Base-by-base conservation (phyloP, 2,888 invertebrate genomes). In the Phoenoteleia sp. region DNA sequence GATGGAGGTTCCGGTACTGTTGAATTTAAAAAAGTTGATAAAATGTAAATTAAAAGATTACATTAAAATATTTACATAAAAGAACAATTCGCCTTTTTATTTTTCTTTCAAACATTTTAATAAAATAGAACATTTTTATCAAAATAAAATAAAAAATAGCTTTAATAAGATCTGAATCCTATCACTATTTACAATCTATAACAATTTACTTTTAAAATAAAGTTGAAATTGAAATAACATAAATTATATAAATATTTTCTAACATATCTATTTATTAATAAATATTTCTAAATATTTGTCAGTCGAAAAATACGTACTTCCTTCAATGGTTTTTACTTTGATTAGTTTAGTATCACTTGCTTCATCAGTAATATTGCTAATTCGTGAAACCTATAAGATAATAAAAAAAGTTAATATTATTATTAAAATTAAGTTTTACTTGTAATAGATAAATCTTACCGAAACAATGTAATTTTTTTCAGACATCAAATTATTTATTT, bases 1-100 rank as follows among this genome's bases (percentile, higher is more conserved):
- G 85, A 86, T 19, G 87, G 87, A 21, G 86, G 75, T 33, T 86
- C 86, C 29, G 87, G 75, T 36, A 47, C 87, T 87, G 19, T n/a
- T n/a, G n/a, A n/a, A n/a, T 13, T 39, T 29, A 27, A 5, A 19
- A 29, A 56, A 25, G 27, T 33, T 27, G 0, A 21, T 29, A 21
- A n/a, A 19, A 49, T 49, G 23, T 39, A 56, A 33, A 19, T 47
- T 29, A 17, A 54, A 21, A 13, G 17, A 49, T 2, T 66, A 36
- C 33, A 33, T 33, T 19, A 33, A 49, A 52, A 27, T 25, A 21
- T 13, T 7, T 47, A 47, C 6, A 54, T 54, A 19, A 47, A 47
- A n/a, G 11, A 17, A 3, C 19, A n/a, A n/a, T n/a, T n/a, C n/a
- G n/a, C n/a, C n/a, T n/a, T n/a, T n/a, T n/a, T n/a, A n/a, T n/a